Evolutionary conservation across 1,140 invertebrate genomes (phyloP).

Genomic region (Drosophila pachea): DNA sequence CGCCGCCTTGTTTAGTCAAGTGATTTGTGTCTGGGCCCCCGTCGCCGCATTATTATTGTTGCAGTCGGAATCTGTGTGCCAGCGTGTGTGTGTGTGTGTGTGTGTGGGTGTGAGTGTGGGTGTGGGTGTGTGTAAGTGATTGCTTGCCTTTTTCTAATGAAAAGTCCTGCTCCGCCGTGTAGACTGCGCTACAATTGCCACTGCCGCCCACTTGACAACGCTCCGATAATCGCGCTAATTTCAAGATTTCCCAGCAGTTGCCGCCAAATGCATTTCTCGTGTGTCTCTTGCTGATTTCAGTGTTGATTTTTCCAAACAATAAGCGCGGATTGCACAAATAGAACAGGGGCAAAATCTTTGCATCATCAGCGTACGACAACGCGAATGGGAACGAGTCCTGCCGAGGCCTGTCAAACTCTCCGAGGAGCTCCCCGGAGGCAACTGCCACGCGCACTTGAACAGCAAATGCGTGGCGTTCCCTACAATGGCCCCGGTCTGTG

Average conservation of each 20-base stretch:
- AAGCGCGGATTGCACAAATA: constrained; percentile 75
- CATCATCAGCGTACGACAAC: background rate
- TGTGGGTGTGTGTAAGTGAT: constrained; percentile 54
- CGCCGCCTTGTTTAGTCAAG: constrained; percentile 75
- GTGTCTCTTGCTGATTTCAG: constrained; percentile 38
- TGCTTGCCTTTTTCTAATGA: constrained; percentile 68
- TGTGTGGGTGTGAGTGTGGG: background rate
- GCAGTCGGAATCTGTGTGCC: too few species aligned
- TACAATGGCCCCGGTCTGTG: constrained; percentile 36
- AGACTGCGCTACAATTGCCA: constrained; percentile 54
- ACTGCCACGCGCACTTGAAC: constrained; percentile 55
- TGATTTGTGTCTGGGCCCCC: constrained; percentile 58
- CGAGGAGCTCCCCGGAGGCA: constrained; percentile 60
- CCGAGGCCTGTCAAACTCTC: constrained; percentile 8
- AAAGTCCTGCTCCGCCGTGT: constrained; percentile 19
- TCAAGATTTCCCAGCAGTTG: constrained; percentile 77
- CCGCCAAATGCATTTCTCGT: constrained; percentile 49
- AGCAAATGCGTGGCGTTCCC: constrained; percentile 23
- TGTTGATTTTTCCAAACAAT: constrained; percentile 77
- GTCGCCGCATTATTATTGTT: constrained; percentile 16
- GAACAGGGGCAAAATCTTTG: constrained; percentile 50
- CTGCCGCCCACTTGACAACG: constrained; percentile 61
- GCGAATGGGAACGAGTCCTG: constrained; percentile 16
- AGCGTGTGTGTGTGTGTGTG: background rate
- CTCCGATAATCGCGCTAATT: constrained; percentile 78